phyloP scores from a whole-genome alignment of 2,113 vertebrate species.

The Protobothrops flavoviridis region DNA sequence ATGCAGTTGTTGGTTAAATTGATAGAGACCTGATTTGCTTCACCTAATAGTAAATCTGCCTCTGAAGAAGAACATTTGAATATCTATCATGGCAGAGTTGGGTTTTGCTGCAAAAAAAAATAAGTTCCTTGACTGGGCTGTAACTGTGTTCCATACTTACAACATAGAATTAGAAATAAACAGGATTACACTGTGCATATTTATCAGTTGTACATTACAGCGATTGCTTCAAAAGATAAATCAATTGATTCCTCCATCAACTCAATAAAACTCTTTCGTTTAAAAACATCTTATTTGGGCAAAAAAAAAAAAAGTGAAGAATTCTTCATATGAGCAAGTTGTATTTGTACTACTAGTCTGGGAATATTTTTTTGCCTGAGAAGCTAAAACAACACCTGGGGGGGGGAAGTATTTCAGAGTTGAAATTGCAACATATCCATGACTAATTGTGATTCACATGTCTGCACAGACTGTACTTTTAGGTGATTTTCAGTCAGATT shows the following conservation, averaged over 20 bases:
- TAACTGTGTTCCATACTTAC: not conserved
- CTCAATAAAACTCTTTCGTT: not conserved
- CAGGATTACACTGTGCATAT: not conserved
- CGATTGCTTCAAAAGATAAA: not conserved
- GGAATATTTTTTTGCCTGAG: not conserved
- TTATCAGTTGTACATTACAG: not conserved
- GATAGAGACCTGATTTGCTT: not conserved
- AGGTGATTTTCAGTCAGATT: slow-evolving; percentile 46
- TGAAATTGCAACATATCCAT: slow-evolving; percentile 19
- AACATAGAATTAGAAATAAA: not conserved
- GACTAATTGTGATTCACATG: slow-evolving; percentile 12
- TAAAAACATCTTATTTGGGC: rapidly evolving
- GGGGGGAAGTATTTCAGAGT: slow-evolving; percentile 33
- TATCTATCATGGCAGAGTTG: not conserved
- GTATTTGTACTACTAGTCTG: not conserved
- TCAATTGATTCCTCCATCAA: not conserved
- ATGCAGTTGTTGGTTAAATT: not conserved
- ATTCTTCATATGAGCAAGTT: slow-evolving; percentile 5
- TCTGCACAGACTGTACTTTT: not conserved
- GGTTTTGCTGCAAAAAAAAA: not conserved
- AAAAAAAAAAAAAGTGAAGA: not conserved
- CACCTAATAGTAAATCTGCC: not conserved
- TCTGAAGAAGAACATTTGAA: not conserved
- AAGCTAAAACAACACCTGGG: slow-evolving; percentile 40
- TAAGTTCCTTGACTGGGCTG: not conserved